Evolutionary conservation across 2,888 invertebrate species (phyloP).

Genomic region (Sphaeridia pumilis): DNA sequence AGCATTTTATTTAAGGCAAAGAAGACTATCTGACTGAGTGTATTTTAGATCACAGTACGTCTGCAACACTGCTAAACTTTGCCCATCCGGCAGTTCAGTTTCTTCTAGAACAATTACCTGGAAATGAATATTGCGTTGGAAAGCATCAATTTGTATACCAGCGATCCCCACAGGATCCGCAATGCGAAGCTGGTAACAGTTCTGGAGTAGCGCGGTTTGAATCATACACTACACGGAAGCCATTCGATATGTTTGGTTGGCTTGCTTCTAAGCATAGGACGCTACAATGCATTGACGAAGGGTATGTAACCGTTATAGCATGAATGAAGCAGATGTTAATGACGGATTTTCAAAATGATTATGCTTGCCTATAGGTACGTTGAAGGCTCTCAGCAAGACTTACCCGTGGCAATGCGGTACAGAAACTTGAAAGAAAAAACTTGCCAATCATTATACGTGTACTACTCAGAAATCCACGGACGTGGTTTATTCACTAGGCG

Average conservation of each 20-base stretch:
- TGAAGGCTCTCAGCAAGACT: constrained; percentile 36
- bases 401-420: constrained; percentile 92
- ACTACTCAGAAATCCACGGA: constrained; percentile 84
- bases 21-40: no score
- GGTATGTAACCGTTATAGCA: neutral
- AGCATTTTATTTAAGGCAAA: no score
- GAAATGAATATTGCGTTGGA: constrained; percentile 55
- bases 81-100: constrained; percentile 79
- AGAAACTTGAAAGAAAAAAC: constrained; percentile 79
- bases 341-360: no score
- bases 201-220: constrained; percentile 73
- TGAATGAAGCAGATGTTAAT: neutral
- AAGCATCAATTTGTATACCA: constrained; percentile 38
- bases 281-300: neutral
- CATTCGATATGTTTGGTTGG: constrained; percentile 86
- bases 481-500: constrained; percentile 85
- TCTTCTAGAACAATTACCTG: constrained; percentile 79
- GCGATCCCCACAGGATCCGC: constrained; percentile 38
- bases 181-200: constrained; percentile 39
- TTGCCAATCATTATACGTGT: constrained; percentile 56
- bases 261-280: constrained; percentile 47
- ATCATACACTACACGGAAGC: constrained; percentile 51
- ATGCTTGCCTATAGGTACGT: no score
- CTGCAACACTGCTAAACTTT: constrained; percentile 59
- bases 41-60: no score